Conservation (phyloP, 2,888 invertebrate genomes). For the Leucania comma region DNA sequence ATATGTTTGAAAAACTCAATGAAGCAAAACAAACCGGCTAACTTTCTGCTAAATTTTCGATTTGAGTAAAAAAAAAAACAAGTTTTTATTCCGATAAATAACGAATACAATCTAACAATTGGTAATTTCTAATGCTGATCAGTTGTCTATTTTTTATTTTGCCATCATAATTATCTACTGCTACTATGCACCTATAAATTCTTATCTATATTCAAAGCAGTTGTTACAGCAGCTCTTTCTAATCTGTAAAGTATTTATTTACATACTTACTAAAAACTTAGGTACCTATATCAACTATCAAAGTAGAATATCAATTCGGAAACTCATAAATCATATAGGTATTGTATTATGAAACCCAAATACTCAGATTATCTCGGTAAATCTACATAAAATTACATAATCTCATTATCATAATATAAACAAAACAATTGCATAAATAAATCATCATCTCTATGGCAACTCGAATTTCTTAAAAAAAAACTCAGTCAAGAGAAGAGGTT, state of each 20-base stretch:
- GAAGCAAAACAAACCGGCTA: conserved; percentile 17
- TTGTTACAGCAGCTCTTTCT: not conserved
- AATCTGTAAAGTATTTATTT: conserved; percentile 6
- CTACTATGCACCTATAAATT: not conserved
- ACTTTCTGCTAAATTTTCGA: conserved; percentile 6
- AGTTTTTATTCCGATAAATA: too few relatives aligned
- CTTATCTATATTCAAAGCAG: not conserved
- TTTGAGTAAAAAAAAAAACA: conserved; percentile 4
- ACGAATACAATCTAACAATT: too few relatives aligned
- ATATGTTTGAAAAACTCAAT: not conserved
- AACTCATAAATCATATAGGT: too few relatives aligned
- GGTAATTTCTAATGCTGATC: not conserved
- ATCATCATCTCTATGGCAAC: not conserved
- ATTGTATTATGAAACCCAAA: conserved; percentile 6
- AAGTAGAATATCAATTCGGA: too few relatives aligned
- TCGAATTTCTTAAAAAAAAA: not conserved
- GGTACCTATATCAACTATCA: not conserved
- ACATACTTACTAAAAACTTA: not conserved
- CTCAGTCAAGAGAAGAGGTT: conserved; percentile 21
- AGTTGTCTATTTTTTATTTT: conserved; percentile 5
- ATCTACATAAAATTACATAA: conserved; percentile 13
- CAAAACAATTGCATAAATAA: conserved; percentile 5
- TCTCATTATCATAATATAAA: not conserved
- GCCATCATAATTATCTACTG: not conserved
- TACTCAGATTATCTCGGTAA: not conserved